Base-by-base conservation (phyloP, 1,140 invertebrate species). In the Drosophila nigrodunni region DNA sequence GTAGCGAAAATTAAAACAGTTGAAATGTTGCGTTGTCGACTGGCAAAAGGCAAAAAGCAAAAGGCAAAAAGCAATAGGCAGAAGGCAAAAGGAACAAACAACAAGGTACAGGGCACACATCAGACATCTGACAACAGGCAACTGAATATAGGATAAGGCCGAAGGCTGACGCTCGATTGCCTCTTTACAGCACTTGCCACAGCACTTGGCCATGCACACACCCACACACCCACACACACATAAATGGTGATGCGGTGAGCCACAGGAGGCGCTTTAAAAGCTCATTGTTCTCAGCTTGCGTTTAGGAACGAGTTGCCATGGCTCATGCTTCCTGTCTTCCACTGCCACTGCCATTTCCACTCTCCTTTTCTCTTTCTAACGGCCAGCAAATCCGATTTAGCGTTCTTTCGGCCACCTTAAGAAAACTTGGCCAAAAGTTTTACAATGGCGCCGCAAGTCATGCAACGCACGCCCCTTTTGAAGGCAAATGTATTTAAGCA, bases 131-230 rank as follows among this genome's bases (percentile, higher is more conserved):
- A 46, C 6, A n/a, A 9, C 37, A 46, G 43, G 43, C 9, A n/a
- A n/a, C 43, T n/a, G 43, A 7, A 46, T 13, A 21, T 54, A 64
- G 60, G 70, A 65, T 78, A 47, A 72, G 65, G 76, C 72, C 82
- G 62, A 73, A 74, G 55, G 62, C 60, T 75, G 73, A 59, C 77
- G 82, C 82, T 87, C 82, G 83, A 87, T 87, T 87, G 79, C 79
- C 82, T 82, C 78, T 82, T 82, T 74, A 82, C 74, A 87, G 77
- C 71, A 79, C 65, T 74, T 74, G 71, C 47, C 71, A 70, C 64
- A 74, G 46, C 74, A 81, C 70, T 85, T 78, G 75, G 59, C 52
- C 41, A 67, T 39, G 44, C 37, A 30, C 52, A 47, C 25, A 59
- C 13, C 21, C 25, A n/a, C 50, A 54, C 2, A 35, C 39, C 50